A percentile compares a stretch with the other conserved stretches of the same genome.
Conservation (phyloP, 2,113 vertebrate species). For the Gasterosteus aculeatus region DNA sequence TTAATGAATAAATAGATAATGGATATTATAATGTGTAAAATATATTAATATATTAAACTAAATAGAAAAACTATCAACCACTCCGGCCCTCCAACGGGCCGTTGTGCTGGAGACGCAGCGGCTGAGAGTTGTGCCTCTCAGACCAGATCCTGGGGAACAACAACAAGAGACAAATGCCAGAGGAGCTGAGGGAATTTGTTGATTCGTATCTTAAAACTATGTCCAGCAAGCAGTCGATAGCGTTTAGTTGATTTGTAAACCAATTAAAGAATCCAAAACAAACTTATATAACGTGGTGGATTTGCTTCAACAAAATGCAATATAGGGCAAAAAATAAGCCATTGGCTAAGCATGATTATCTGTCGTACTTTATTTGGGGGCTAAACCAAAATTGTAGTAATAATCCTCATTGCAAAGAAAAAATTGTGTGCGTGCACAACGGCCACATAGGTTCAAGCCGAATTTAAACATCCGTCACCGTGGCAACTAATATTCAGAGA, state of each 20-base stretch:
- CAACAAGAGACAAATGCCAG: too few relatives aligned
- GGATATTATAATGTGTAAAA: not conserved
- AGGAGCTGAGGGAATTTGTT: too few relatives aligned
- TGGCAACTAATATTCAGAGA: not conserved
- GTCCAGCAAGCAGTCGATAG: too few relatives aligned
- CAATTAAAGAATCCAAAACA: not conserved
- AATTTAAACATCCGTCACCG: slow-evolving; percentile 2
- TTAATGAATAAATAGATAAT: too few relatives aligned
- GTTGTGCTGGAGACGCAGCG: not conserved
- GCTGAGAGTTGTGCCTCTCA: not conserved
- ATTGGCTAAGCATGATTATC: not conserved
- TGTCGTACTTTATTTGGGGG: slow-evolving; percentile 4
- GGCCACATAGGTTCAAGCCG: not conserved
- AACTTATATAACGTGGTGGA: not conserved
- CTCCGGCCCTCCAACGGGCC: not conserved
- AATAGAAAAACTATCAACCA: not conserved
- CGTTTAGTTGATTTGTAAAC: too few relatives aligned
- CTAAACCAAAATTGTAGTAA: not conserved
- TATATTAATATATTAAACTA: not conserved
- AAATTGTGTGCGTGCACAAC: not conserved
- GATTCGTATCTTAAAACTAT: too few relatives aligned
- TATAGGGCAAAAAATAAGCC: not conserved
- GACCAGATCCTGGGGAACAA: not conserved
- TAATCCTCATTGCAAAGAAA: not conserved
- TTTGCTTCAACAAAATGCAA: not conserved